Percentiles rank a stretch among this genome's conserved stretches.
Conservation (phyloP, 1,140 invertebrate genomes). For the Popillia japonica region DNA sequence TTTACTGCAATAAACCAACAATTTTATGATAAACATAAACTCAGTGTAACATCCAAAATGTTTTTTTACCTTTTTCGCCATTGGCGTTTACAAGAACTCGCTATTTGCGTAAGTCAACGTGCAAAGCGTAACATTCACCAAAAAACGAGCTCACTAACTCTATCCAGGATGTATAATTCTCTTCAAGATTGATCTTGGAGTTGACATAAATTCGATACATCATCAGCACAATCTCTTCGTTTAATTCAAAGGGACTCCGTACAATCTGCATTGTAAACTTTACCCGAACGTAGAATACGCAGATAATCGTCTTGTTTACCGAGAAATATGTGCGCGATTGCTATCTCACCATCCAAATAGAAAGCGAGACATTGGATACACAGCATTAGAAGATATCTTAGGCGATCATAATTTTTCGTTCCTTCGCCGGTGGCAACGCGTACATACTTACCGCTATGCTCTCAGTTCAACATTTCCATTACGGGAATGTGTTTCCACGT, state of each 20-base stretch:
- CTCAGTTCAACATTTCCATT: background rate
- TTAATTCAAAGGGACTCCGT: background rate
- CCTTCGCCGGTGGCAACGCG: background rate
- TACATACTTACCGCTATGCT: background rate
- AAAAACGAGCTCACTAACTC: too few species aligned
- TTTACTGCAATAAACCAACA: too few species aligned
- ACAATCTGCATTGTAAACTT: background rate
- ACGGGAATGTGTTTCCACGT: background rate
- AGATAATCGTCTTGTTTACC: constrained; percentile 5
- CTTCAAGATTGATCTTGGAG: too few species aligned
- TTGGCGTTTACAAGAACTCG: too few species aligned
- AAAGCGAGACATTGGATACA: background rate
- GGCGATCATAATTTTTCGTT: background rate
- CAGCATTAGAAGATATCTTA: constrained; percentile 1
- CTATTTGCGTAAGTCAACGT: too few species aligned
- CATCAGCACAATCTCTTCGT: background rate
- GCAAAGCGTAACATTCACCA: too few species aligned
- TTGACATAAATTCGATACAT: background rate
- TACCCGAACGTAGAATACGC: background rate
- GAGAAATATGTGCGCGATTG: background rate
- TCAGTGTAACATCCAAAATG: too few species aligned
- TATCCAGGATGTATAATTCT: too few species aligned
- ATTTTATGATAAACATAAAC: too few species aligned
- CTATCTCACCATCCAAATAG: background rate
- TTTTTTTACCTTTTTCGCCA: too few species aligned